Conservation (phyloP, 2,797 vertebrate genomes). For the Chelon labrosus region DNA sequence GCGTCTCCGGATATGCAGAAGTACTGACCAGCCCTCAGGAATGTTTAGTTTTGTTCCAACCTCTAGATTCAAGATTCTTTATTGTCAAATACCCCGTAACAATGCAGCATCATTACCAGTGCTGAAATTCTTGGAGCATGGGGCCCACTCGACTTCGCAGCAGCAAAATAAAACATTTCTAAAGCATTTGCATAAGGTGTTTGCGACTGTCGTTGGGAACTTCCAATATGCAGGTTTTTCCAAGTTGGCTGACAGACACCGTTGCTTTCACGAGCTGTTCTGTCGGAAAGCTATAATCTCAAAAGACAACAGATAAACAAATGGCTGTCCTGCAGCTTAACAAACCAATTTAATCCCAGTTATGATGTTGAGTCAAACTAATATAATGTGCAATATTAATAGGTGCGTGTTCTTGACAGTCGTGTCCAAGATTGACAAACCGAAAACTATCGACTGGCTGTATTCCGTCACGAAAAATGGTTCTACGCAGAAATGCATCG, state of each 20-base stretch:
- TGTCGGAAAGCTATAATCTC: constrained; percentile 22
- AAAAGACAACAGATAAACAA: constrained; percentile 46
- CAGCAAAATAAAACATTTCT: too few species aligned
- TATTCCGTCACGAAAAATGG: too few species aligned
- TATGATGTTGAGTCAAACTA: constrained; percentile 15
- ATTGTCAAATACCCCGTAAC: too few species aligned
- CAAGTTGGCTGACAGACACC: constrained; percentile 43
- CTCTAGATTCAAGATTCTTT: too few species aligned
- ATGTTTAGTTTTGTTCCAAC: too few species aligned
- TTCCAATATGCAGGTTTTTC: constrained; percentile 35
- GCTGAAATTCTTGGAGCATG: too few species aligned
- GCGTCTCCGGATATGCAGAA: constrained; percentile 25
- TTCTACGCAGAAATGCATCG: too few species aligned
- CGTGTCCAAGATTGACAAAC: not conserved
- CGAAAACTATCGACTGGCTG: too few species aligned
- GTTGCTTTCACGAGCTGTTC: constrained; percentile 9
- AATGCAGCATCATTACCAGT: too few species aligned
- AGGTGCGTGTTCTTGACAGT: not conserved
- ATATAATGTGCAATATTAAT: not conserved
- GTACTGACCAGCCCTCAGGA: constrained; percentile 7
- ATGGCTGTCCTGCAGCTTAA: constrained; percentile 24
- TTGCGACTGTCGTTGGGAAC: constrained; percentile 26
- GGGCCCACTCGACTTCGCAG: too few species aligned
- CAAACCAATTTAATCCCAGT: constrained; percentile 24
- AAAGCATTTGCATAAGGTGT: constrained; percentile 32